phyloP scores from a whole-genome alignment of 2,797 vertebrate species.

The Bothrops alternatus region DNA sequence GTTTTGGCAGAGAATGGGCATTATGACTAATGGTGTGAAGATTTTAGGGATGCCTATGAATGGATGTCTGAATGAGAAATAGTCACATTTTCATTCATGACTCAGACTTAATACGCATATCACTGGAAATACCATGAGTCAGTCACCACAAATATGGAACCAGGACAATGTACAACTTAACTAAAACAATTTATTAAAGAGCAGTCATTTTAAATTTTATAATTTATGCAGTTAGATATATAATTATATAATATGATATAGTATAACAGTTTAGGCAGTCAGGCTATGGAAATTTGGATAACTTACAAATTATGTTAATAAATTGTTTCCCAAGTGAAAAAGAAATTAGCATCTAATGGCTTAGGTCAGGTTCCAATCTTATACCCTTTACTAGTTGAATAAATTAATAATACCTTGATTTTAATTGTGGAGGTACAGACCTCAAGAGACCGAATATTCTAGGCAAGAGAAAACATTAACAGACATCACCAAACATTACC shows the following conservation, averaged over 20 bases:
- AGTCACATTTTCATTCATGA: background rate
- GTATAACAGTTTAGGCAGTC: background rate
- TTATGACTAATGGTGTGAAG: slow-evolving; percentile 20
- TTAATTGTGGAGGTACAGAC: background rate
- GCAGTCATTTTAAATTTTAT: background rate
- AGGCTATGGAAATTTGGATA: background rate
- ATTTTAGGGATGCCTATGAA: slow-evolving; percentile 51
- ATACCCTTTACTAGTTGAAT: background rate
- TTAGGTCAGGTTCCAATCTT: background rate
- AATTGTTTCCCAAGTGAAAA: background rate
- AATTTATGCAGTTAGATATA: background rate
- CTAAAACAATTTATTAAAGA: background rate
- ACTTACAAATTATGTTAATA: background rate
- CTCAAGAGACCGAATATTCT: background rate
- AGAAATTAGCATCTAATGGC: background rate
- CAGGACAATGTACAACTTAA: background rate
- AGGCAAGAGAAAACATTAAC: background rate
- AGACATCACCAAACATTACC: background rate
- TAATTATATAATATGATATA: background rate
- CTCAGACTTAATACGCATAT: slow-evolving; percentile 14
- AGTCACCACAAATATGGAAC: slow-evolving; percentile 12
- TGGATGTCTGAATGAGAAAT: slow-evolving; percentile 8
- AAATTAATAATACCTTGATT: background rate
- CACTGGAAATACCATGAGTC: background rate
- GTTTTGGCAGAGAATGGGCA: slow-evolving; percentile 40